Conservation (phyloP, 2,113 vertebrate genomes). For the Thunnus thynnus region DNA sequence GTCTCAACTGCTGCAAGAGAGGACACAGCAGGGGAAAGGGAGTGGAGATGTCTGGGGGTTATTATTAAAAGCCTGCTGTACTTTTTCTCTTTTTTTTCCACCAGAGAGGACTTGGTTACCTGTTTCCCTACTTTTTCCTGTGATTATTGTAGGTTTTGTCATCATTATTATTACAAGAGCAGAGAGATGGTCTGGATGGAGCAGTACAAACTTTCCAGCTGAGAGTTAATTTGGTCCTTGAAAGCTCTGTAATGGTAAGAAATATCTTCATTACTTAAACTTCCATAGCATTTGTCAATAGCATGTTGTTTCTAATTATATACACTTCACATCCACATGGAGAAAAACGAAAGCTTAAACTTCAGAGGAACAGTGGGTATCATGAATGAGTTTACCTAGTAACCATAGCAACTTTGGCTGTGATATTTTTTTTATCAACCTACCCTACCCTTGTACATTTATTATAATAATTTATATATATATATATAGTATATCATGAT, state of each 20-base stretch:
- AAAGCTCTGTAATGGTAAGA: slow-evolving; percentile 58
- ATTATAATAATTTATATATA: neutral
- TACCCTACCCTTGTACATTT: neutral
- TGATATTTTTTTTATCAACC: neutral
- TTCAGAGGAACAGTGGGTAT: neutral
- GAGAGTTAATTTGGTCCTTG: neutral
- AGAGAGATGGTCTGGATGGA: slow-evolving; percentile 22
- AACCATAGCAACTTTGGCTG: neutral
- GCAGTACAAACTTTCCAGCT: slow-evolving; percentile 7
- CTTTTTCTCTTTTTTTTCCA: neutral
- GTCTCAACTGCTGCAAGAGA: slow-evolving; percentile 27
- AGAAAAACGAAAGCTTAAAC: neutral
- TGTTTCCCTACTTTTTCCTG: neutral
- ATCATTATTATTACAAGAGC: neutral
- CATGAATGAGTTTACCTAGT: neutral
- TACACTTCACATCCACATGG: too few relatives aligned
- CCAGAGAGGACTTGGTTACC: neutral
- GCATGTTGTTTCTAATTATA: too few relatives aligned
- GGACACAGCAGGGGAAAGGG: slow-evolving; percentile 12
- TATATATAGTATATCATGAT: neutral
- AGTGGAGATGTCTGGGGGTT: slow-evolving; percentile 6
- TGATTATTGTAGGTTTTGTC: neutral
- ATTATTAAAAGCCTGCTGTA: neutral
- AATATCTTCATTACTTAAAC: neutral
- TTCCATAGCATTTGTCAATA: neutral